A percentile compares a stretch with the other conserved stretches of the same genome.
phyloP scores from a whole-genome alignment of 2,797 vertebrate species.

The Melanotaenia parkinsoni region DNA sequence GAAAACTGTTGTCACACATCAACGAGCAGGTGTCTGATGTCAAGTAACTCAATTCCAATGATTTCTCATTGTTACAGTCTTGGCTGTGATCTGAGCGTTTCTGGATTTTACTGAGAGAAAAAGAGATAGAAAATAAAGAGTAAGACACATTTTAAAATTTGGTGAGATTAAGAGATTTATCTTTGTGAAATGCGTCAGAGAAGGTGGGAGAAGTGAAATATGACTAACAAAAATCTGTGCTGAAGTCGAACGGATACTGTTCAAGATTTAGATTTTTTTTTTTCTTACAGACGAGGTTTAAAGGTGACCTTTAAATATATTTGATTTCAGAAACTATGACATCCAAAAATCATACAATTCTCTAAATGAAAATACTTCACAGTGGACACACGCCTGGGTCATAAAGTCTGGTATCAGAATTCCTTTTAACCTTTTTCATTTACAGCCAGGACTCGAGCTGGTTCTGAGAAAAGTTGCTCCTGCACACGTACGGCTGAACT shows the following conservation, averaged over 20 bases:
- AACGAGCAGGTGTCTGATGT: conserved; percentile 76
- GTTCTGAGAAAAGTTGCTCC: not conserved
- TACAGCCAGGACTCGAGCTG: not conserved
- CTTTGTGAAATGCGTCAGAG: conserved; percentile 8
- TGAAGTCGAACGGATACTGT: not conserved
- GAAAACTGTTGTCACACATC: conserved; percentile 81
- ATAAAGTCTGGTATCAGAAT: not conserved
- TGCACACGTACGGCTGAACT: not conserved
- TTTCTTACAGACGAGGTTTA: not conserved
- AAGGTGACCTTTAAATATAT: not conserved
- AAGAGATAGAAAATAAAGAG: conserved; percentile 31
- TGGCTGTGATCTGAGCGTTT: conserved; percentile 46
- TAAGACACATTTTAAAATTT: conserved; percentile 18
- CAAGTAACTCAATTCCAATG: conserved; percentile 77
- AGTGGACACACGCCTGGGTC: not conserved
- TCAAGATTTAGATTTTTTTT: no score
- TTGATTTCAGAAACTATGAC: not conserved
- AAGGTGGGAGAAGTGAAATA: not conserved
- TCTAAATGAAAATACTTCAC: not conserved
- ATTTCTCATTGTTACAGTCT: conserved; percentile 67
- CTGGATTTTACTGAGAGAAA: conserved; percentile 31
- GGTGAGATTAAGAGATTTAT: conserved; percentile 27
- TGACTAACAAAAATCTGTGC: not conserved
- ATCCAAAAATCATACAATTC: not conserved
- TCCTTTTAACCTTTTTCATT: no score